Conservation (phyloP, 2,888 invertebrate genomes). For the Perizoma affinitatum region DNA sequence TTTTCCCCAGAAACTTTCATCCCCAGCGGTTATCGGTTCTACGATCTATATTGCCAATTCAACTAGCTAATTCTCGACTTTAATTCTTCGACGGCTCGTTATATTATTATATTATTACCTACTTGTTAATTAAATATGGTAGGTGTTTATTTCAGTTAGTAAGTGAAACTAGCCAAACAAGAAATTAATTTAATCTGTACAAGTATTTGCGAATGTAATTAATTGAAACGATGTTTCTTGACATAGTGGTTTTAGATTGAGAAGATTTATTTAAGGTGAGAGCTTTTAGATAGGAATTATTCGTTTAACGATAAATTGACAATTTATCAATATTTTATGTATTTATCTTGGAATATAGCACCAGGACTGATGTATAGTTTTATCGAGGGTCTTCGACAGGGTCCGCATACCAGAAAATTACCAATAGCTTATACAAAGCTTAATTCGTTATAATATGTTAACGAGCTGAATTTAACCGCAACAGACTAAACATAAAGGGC, state of each 20-base stretch:
- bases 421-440: slow-evolving; percentile 11
- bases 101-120: too few species aligned
- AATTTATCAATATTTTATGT: slow-evolving; percentile 29
- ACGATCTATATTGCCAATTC: too few species aligned
- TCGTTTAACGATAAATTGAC: slow-evolving; percentile 27
- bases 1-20: too few species aligned
- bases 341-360: slow-evolving; percentile 23
- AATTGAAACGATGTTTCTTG: slow-evolving; percentile 32
- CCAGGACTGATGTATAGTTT: slow-evolving; percentile 21
- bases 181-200: slow-evolving; percentile 33
- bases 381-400: slow-evolving; percentile 24
- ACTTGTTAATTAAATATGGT: slow-evolving; percentile 4
- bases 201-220: slow-evolving; percentile 29
- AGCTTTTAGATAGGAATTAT: slow-evolving; percentile 28
- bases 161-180: slow-evolving; percentile 27
- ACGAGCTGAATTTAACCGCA: not conserved
- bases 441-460: slow-evolving; percentile 6
- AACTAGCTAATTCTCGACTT: too few species aligned
- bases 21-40: too few species aligned
- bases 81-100: too few species aligned
- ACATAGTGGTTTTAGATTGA: slow-evolving; percentile 30
- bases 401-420: slow-evolving; percentile 20
- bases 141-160: slow-evolving; percentile 16
- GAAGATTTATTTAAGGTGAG: slow-evolving; percentile 32
- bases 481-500: too few species aligned